Conservation (phyloP, 53 echinoderm and acorn worm genomes). For the Pentamera pediparva region DNA sequence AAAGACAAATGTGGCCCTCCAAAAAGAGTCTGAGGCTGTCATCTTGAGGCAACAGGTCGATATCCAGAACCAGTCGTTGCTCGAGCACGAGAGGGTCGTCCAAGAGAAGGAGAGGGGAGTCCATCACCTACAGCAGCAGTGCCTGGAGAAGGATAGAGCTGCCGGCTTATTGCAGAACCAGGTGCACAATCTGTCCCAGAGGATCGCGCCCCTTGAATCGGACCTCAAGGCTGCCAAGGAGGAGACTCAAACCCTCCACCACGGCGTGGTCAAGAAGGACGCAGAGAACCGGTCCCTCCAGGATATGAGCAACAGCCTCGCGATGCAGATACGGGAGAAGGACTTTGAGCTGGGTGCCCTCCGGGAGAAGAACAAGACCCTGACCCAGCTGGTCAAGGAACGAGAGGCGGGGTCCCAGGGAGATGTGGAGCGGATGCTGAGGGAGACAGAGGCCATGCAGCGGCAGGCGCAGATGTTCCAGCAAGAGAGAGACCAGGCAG, state of each 20-base stretch:
- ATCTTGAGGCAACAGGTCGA: slow-evolving; percentile 74
- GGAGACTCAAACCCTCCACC: slow-evolving; percentile 59
- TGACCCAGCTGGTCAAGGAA: slow-evolving; percentile 72
- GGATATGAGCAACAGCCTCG: slow-evolving; percentile 66
- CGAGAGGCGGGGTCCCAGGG: slow-evolving; percentile 67
- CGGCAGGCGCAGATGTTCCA: slow-evolving; percentile 91
- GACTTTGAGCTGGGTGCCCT: slow-evolving; percentile 79
- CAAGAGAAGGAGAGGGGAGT: slow-evolving; percentile 53
- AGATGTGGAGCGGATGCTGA: slow-evolving; percentile 68
- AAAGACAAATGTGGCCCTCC: slow-evolving; percentile 26
- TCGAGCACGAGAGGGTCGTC: slow-evolving; percentile 52
- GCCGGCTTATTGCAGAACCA: slow-evolving; percentile 38
- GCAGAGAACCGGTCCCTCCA: slow-evolving; percentile 73
- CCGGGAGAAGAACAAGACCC: slow-evolving; percentile 75
- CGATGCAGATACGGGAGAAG: slow-evolving; percentile 69
- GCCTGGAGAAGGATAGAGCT: slow-evolving; percentile 38
- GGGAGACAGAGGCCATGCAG: slow-evolving; percentile 96
- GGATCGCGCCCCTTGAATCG: slow-evolving; percentile 44
- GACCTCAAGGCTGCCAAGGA: slow-evolving; percentile 45
- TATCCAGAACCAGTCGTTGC: slow-evolving; percentile 62
- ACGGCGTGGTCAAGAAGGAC: slow-evolving; percentile 74
- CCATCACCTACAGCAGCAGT: slow-evolving; percentile 43
- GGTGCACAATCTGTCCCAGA: slow-evolving; percentile 43
- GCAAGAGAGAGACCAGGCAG: slow-evolving; percentile 88
- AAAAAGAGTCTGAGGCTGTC: slow-evolving; percentile 54